Conservation (phyloP, 30 jellyfish, hydroid and myxozoan species). For the Phacellophora camtschatica region DNA sequence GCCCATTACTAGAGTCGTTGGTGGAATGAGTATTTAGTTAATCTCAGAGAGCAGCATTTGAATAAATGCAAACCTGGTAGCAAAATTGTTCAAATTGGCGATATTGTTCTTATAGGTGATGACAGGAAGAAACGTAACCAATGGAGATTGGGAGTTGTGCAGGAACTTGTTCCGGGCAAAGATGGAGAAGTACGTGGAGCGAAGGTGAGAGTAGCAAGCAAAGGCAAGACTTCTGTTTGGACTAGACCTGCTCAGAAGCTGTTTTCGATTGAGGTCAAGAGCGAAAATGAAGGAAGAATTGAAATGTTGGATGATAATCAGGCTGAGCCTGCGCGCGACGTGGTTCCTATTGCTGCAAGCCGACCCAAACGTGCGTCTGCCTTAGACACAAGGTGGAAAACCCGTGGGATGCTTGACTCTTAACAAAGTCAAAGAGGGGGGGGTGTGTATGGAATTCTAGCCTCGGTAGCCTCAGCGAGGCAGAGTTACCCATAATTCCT, state of each 20-base stretch:
- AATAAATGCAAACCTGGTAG: background rate
- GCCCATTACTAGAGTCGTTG: conserved; percentile 29
- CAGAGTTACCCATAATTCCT: background rate
- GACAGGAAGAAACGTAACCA: conserved; percentile 18
- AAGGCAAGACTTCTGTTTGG: conserved; percentile 26
- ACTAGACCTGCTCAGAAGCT: conserved; percentile 24
- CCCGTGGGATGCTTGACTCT: too few species aligned
- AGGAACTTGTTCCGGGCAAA: conserved; percentile 25
- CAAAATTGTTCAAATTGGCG: background rate
- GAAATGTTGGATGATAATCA: too few species aligned
- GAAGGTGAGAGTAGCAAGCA: conserved; percentile 28
- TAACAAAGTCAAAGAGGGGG: too few species aligned
- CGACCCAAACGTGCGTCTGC: too few species aligned
- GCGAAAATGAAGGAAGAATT: background rate
- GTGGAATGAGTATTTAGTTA: conserved; percentile 33
- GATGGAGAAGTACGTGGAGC: conserved; percentile 66
- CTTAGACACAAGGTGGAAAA: too few species aligned
- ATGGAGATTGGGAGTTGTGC: conserved; percentile 56
- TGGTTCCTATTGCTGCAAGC: too few species aligned
- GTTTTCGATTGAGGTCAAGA: conserved; percentile 4
- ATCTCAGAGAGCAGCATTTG: conserved; percentile 20
- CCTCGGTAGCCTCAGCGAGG: background rate
- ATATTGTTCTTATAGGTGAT: conserved; percentile 39
- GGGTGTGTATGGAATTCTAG: background rate
- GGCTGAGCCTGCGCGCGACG: too few species aligned